Evolutionary conservation across 2,113 vertebrate genomes (phyloP).

Genomic region (Proteles cristata): DNA sequence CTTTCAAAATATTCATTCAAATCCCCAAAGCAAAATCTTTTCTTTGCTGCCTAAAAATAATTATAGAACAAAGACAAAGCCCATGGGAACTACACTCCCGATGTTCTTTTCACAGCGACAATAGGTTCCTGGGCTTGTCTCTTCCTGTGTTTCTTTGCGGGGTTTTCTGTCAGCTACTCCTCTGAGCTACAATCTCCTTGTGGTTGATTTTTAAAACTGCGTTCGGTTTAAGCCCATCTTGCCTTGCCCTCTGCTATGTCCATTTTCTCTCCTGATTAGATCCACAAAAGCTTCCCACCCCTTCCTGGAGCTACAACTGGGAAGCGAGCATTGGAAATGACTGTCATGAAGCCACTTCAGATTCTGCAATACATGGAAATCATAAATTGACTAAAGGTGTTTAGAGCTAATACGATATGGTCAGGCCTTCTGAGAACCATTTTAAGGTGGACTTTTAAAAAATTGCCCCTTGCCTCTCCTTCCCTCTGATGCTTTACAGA

Average conservation of each 20-base stretch:
- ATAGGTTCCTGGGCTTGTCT: not conserved
- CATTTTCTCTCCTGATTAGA: not conserved
- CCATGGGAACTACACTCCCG: not conserved
- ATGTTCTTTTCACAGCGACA: not conserved
- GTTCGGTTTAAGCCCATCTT: not conserved
- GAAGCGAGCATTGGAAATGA: not conserved
- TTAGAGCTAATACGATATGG: slow-evolving; percentile 16
- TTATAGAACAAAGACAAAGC: not conserved
- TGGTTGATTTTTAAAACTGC: not conserved
- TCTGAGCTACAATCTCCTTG: not conserved
- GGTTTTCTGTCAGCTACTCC: not conserved
- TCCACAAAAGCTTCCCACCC: not conserved
- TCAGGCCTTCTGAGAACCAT: not conserved
- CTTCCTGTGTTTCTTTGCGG: not conserved
- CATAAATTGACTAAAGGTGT: not conserved
- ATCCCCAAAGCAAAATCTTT: not conserved
- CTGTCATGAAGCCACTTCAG: not conserved
- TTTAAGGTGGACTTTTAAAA: slow-evolving; percentile 55
- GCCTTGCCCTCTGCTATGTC: not conserved
- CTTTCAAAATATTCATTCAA: not conserved
- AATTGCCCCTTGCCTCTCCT: not conserved
- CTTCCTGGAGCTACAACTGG: not conserved
- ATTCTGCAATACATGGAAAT: not conserved
- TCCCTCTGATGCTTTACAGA: not conserved
- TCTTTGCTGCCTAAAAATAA: not conserved